Percentiles rank a stretch among this genome's conserved stretches.
These are phyloP conservation scores for Panthera tigris DNA, from an alignment of 2,113 vertebrate species.

Conservation along the genomic window DNA sequence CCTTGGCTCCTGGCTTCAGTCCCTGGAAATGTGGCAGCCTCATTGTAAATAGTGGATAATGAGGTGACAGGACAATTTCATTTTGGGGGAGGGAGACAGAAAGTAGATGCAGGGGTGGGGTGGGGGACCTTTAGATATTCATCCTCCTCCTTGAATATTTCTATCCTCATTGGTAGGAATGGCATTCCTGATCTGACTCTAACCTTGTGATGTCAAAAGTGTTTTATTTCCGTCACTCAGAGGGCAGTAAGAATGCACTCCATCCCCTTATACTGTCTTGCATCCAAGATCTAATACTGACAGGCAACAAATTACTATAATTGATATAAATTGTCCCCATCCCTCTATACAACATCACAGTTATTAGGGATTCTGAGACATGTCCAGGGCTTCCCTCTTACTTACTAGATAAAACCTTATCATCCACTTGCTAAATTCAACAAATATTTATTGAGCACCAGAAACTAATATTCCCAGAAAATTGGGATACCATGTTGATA, in stretches of 20 bases:
- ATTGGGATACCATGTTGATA: not conserved
- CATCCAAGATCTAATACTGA: not conserved
- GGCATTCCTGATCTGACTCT: conserved; percentile 45
- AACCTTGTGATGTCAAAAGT: not conserved
- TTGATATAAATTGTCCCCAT: not conserved
- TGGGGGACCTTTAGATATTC: not conserved
- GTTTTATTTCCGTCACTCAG: not conserved
- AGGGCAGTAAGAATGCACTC: not conserved
- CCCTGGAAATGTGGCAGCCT: conserved; percentile 4
- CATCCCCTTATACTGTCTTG: not conserved
- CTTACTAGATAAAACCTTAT: not conserved
- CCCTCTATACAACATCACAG: not conserved
- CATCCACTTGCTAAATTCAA: not conserved
- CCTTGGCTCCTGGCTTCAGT: conserved; percentile 62
- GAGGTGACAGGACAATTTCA: conserved; percentile 64
- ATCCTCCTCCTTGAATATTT: not conserved
- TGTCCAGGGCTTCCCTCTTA: not conserved
- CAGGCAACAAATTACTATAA: not conserved
- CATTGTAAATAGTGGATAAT: not conserved
- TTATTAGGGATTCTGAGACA: not conserved
- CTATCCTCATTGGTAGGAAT: not conserved
- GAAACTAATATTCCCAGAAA: conserved; percentile 18
- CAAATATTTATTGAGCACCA: not conserved
- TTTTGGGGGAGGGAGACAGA: conserved; percentile 11
- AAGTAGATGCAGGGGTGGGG: not conserved